Evolutionary conservation across 2,113 vertebrate genomes (phyloP).

Genomic region (Hymenochirus boettgeri): DNA sequence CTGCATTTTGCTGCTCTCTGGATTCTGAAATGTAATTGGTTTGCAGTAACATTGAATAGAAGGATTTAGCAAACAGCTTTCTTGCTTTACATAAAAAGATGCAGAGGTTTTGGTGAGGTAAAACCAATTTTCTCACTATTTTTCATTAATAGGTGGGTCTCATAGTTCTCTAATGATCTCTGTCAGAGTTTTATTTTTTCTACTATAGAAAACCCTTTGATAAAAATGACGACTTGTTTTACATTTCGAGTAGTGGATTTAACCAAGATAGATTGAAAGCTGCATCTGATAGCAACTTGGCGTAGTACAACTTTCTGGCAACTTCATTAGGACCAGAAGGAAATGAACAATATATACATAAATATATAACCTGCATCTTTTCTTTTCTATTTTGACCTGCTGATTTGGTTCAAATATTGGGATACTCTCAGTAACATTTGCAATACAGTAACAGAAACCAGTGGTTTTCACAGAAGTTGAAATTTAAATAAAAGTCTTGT

Average conservation of each 20-base stretch:
- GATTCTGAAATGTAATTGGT: constrained; percentile 43
- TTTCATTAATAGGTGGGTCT: constrained; percentile 20
- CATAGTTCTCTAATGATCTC: constrained; percentile 26
- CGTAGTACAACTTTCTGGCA: constrained; percentile 2
- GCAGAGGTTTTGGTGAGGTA: constrained; percentile 6
- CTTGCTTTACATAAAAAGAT: constrained; percentile 21
- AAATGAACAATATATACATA: too few relatives aligned
- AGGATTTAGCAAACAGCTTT: constrained; percentile 34
- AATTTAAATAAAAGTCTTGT: too few relatives aligned
- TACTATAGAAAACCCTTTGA: neutral
- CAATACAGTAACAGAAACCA: too few relatives aligned
- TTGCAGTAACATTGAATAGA: constrained; percentile 38
- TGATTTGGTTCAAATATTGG: neutral
- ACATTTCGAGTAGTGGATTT: constrained; percentile 9
- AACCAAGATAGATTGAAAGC: constrained; percentile 14
- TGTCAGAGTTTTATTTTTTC: neutral
- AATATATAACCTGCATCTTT: neutral
- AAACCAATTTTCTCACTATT: constrained; percentile 28
- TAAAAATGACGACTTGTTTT: constrained; percentile 10
- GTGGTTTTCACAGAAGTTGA: too few relatives aligned
- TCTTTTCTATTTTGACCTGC: neutral
- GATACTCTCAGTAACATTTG: neutral
- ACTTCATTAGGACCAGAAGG: neutral
- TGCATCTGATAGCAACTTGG: neutral
- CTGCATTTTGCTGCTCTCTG: constrained; percentile 41